Evolutionary conservation across 2,113 vertebrate species (phyloP), one percentile per base, ranked within the genome.

Genomic region (Leptobrachium ailaonicum): DNA sequence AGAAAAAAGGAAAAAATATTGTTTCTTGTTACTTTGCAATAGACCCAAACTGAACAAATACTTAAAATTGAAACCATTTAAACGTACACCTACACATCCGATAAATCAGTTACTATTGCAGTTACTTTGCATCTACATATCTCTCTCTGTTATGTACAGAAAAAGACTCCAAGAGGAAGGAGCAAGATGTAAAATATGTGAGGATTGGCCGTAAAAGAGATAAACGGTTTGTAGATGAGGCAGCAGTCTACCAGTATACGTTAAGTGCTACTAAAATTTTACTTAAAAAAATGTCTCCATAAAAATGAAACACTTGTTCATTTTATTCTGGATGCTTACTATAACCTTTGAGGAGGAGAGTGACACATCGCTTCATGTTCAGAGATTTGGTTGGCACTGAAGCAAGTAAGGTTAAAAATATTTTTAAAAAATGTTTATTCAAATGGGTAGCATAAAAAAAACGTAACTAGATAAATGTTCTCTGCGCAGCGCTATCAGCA

Each of bases 201-300:
- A 53, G 71, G 71, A 45, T 44, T 79, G 69, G 54, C 70, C 66
- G 43, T 79, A 79, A 79, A 79, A 79, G 60, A 79, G 77, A 79
- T 42, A 66, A 73, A 79, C 12, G 47, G 62, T 69, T 77, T 77
- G 75, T 66, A 77, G 64, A 77, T 77, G 75, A 77, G 68, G 75
- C 75, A 70, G 62, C 69, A 72, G 73, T 73, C 70, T 56, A 66
- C 77, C 70, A 66, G 70, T 79, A 73, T 79, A 45, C 72, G 66
- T 66, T 69, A 77, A 77, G 75, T 77, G 77, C 70, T 73, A 79
- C 77, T 79, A 79, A 79, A 79, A 79, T 63, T 54, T 71, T 9
- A 60, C 75, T 41, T 62, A 50, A 72, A 73, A 79, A 79, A 79
- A 72, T 66, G 69, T 40, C 43, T 6, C 32, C 45, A 72, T 79